Evolutionary conservation across 1,140 invertebrate species (phyloP).

Genomic region (Agraylea sexmaculata): DNA sequence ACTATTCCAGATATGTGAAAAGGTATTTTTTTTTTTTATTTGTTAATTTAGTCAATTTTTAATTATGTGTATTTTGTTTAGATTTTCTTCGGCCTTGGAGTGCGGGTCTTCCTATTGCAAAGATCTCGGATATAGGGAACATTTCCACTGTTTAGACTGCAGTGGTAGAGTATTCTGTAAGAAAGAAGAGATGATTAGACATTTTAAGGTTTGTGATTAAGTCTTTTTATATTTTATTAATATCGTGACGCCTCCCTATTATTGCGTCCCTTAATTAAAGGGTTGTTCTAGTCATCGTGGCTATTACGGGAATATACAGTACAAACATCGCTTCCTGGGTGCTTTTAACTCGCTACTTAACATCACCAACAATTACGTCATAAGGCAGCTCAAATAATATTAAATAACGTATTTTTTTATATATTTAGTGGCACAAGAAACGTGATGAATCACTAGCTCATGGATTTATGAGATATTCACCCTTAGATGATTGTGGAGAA

Average conservation of each 20-base stretch:
- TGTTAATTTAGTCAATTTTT: neutral
- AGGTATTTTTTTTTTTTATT: constrained; percentile 39
- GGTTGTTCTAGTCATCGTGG: no score
- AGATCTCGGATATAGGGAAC: constrained; percentile 79
- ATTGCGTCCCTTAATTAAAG: no score
- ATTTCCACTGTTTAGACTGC: constrained; percentile 95
- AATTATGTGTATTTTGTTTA: constrained; percentile 20
- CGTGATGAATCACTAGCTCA: constrained; percentile 91
- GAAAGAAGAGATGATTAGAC: constrained; percentile 97
- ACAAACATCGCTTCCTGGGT: no score
- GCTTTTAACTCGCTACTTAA: no score
- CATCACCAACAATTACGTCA: no score
- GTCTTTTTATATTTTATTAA: no score
- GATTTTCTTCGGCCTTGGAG: constrained; percentile 54
- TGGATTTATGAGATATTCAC: constrained; percentile 87
- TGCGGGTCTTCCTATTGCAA: constrained; percentile 71
- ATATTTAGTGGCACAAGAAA: constrained; percentile 94
- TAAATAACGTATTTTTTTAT: constrained; percentile 11
- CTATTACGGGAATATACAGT: no score
- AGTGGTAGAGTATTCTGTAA: constrained; percentile 83
- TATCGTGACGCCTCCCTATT: no score
- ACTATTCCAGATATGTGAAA: constrained; percentile 74
- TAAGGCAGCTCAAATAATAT: no score
- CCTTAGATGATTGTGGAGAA: constrained; percentile 81
- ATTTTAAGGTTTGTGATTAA: constrained; percentile 62